A percentile compares a stretch with the other conserved stretches of the same genome.
These are phyloP conservation scores for Sparidentex hasta DNA, from an alignment of 2,797 vertebrate genomes.

Conservation along the genomic window DNA sequence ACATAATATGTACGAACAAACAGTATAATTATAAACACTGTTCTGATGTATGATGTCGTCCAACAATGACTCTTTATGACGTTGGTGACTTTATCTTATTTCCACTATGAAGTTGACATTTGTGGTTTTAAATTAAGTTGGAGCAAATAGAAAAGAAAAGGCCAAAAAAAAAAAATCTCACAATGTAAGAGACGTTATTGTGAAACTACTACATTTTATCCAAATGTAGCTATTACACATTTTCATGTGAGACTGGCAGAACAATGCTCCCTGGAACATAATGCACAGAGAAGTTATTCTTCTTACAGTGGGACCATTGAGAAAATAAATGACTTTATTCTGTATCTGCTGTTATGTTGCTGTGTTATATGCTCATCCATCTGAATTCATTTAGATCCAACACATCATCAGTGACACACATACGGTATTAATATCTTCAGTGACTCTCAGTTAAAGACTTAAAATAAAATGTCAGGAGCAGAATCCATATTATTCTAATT, in stretches of 20 bases:
- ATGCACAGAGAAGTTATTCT: background rate
- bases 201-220: too few species aligned
- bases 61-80: too few species aligned
- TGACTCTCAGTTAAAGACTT: conserved; percentile 2
- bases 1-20: too few species aligned
- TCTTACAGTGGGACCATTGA: background rate
- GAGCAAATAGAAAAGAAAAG: too few species aligned
- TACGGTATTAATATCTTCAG: background rate
- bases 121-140: too few species aligned
- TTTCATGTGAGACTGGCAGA: background rate
- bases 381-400: background rate
- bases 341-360: background rate
- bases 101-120: too few species aligned
- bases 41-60: too few species aligned
- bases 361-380: background rate
- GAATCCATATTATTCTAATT: conserved; percentile 12
- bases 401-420: background rate
- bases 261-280: background rate
- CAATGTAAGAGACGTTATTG: too few species aligned
- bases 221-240: too few species aligned
- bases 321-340: background rate
- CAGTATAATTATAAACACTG: too few species aligned
- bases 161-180: too few species aligned
- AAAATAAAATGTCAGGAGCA: conserved; percentile 40
- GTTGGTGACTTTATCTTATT: too few species aligned